Base-by-base conservation (phyloP, 2,888 invertebrate species). In the Incurvaria masculella region DNA sequence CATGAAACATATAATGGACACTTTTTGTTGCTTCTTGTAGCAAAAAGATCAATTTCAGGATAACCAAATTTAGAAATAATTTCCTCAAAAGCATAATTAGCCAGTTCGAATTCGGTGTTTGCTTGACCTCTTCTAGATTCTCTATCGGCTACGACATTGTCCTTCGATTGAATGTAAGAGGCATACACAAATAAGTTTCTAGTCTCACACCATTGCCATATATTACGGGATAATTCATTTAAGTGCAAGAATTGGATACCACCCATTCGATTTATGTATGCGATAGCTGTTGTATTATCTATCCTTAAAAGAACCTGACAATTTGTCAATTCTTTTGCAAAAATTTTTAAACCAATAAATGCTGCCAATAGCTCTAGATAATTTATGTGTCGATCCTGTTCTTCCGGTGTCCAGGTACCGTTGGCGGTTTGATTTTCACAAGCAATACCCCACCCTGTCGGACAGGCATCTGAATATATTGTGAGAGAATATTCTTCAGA, bases 171-270 rank as follows among this genome's bases (percentile, higher is more conserved):
- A 2, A 55, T 45, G 23, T 53, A 55, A 10, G 53, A 52, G 2
- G 52, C 55, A 33, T 20, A 49, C 3, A 55, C 14, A 48, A 45
- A 51, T 8, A 55, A n/a, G 1, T 47, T 49, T 44, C 53, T 43
- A 17, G 21, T 11, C 46, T 55, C 55, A 40, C 53, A 55, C 51
- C 52, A 53, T 20, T 51, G 52, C 56, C 57, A 57, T 21, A 57
- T 53, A 3, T 44, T 14, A 21, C 44, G 44, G 1, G 56, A 5
- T 6, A 57, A 17, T 8, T 51, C 8, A 16, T 43, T 56, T 19
- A 56, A 26, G 21, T 56, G 54, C 3, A 51, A 51, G 17, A 46
- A 54, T 47, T 52, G 50, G 4, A 53, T 33, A 8, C 53, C 49
- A 2, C 52, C 52, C 51, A 53, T 52, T 17, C 51, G 44, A 21